Evolutionary conservation across 2,797 vertebrate species (phyloP).

Genomic region (Cephalopachus bancanus): DNA sequence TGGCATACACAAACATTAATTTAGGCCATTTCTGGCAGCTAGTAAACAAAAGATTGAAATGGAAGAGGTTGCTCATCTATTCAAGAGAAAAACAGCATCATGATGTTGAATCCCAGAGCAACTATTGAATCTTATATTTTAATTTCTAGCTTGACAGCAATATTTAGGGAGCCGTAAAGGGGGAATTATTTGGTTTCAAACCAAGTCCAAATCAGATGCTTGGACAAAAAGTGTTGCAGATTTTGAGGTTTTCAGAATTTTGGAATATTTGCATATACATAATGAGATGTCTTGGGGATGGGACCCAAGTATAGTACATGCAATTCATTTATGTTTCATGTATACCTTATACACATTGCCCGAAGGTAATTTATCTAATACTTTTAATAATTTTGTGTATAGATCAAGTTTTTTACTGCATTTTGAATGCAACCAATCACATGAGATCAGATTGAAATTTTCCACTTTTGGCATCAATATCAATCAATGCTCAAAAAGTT

Average conservation of each 20-base stretch:
- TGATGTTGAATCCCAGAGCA: accelerated
- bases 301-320: not conserved
- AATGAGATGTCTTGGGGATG: no score
- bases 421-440: not conserved
- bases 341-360: not conserved
- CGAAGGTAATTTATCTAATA: not conserved
- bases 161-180: not conserved
- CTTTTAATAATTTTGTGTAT: not conserved
- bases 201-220: not conserved
- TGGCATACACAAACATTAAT: not conserved
- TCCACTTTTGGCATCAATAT: not conserved
- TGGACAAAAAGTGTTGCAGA: not conserved
- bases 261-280: not conserved
- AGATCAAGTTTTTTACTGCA: not conserved
- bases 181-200: not conserved
- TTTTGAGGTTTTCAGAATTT: not conserved
- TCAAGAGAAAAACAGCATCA: not conserved
- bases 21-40: not conserved
- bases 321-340: not conserved
- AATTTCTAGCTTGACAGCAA: not conserved
- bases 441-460: not conserved
- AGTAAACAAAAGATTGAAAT: not conserved
- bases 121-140: not conserved
- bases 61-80: not conserved
- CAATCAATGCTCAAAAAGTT: not conserved